Conservation (phyloP, 1,140 invertebrate species). For the Dreissena polymorpha region DNA sequence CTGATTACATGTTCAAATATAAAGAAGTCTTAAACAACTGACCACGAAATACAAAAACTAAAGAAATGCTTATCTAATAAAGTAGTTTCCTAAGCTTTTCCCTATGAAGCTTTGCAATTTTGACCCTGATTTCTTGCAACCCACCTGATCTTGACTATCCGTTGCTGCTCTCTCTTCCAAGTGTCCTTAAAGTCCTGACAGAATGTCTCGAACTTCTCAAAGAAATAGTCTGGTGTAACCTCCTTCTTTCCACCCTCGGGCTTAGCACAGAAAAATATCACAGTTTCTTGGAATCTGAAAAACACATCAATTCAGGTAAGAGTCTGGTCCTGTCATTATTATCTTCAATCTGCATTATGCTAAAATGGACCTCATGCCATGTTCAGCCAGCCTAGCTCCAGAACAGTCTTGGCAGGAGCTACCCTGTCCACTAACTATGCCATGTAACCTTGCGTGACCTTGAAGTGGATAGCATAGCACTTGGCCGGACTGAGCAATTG, state of each 20-base stretch:
- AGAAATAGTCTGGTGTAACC: constrained; percentile 92
- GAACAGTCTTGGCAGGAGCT: no score
- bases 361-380: no score
- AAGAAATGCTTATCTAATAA: no score
- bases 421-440: no score
- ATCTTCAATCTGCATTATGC: no score
- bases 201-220: constrained; percentile 92
- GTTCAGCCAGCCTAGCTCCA: no score
- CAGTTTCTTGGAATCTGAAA: constrained; percentile 87
- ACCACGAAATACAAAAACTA: no score
- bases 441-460: no score
- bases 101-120: neutral
- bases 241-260: constrained; percentile 89
- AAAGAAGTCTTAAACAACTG: no score
- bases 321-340: neutral
- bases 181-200: constrained; percentile 97
- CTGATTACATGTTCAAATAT: no score
- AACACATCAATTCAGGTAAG: constrained; percentile 17
- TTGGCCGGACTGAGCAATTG: no score
- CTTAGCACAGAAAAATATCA: constrained; percentile 93
- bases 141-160: constrained; percentile 90
- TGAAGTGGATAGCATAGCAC: no score
- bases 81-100: neutral
- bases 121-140: neutral
- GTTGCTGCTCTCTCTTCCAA: constrained; percentile 95